Conservation (phyloP, 2,888 invertebrate genomes). For the Pardosa pseudoannulata region DNA sequence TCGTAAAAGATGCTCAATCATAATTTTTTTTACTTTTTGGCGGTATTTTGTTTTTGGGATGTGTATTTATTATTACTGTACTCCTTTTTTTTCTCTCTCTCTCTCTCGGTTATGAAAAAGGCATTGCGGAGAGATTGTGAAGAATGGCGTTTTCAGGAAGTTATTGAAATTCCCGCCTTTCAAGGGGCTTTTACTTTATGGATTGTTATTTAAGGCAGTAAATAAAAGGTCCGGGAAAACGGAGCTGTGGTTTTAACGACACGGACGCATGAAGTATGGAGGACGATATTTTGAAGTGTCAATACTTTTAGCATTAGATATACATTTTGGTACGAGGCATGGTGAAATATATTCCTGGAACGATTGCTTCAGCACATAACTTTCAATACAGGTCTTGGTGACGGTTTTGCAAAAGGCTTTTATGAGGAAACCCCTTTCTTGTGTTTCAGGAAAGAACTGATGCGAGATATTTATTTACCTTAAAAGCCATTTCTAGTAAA, state of each 20-base stretch:
- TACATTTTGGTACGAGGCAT: constrained; percentile 23
- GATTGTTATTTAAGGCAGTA: constrained; percentile 71
- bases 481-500: too few species aligned
- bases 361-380: background rate
- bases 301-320: constrained; percentile 40
- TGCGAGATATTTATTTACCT: too few species aligned
- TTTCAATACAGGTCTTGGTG: background rate
- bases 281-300: constrained; percentile 37
- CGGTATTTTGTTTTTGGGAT: constrained; percentile 1
- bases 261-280: constrained; percentile 40
- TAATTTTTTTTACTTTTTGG: constrained; percentile 5
- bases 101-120: constrained; percentile 9
- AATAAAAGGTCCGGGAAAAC: constrained; percentile 53
- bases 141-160: constrained; percentile 65
- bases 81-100: too few species aligned
- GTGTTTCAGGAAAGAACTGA: too few species aligned
- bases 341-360: background rate
- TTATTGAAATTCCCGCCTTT: constrained; percentile 69
- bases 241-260: constrained; percentile 27
- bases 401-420: background rate
- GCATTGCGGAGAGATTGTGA: constrained; percentile 40
- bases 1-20: constrained; percentile 45
- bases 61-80: too few species aligned
- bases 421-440: background rate
- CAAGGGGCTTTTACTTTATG: constrained; percentile 62